Percentiles rank a stretch among this genome's conserved stretches.
phyloP scores from a whole-genome alignment of 1,140 invertebrate genomes.

The Drosophila azteca region DNA sequence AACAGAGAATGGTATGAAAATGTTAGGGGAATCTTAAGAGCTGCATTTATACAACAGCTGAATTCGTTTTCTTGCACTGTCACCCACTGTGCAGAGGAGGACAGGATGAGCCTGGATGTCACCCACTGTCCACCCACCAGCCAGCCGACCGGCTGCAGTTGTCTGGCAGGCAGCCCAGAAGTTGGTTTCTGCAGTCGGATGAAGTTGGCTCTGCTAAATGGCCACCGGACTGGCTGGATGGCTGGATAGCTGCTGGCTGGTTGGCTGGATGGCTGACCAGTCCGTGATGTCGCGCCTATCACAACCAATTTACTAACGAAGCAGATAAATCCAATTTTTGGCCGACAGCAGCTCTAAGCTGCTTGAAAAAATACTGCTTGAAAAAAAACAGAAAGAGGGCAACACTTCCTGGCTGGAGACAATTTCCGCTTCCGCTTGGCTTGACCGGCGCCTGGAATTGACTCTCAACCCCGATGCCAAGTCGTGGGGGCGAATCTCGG shows the following conservation, averaged over 20 bases:
- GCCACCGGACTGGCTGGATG: conserved; percentile 11
- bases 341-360: conserved; percentile 56
- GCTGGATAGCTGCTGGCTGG: neutral
- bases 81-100: conserved; percentile 20
- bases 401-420: conserved; percentile 50
- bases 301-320: conserved; percentile 83
- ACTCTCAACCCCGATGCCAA: conserved; percentile 5
- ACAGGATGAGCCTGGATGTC: conserved; percentile 9
- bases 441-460: conserved; percentile 54
- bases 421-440: conserved; percentile 74
- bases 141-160: conserved; percentile 37
- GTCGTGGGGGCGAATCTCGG: conserved; percentile 12
- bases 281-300: conserved; percentile 72
- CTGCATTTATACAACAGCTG: neutral
- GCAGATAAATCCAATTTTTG: conserved; percentile 82
- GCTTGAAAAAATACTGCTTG: conserved; percentile 29
- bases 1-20: conserved; percentile 22
- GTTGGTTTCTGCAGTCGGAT: conserved; percentile 35
- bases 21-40: conserved; percentile 5
- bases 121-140: conserved; percentile 33
- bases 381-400: conserved; percentile 20
- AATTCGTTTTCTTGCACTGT: conserved; percentile 5
- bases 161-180: conserved; percentile 56
- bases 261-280: conserved; percentile 14
- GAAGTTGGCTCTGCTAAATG: conserved; percentile 21